A percentile compares a stretch with the other conserved stretches of the same genome.
These are phyloP conservation scores for Drosophila neonasuta DNA, from an alignment of 2,888 invertebrate species.

Conservation along the genomic window DNA sequence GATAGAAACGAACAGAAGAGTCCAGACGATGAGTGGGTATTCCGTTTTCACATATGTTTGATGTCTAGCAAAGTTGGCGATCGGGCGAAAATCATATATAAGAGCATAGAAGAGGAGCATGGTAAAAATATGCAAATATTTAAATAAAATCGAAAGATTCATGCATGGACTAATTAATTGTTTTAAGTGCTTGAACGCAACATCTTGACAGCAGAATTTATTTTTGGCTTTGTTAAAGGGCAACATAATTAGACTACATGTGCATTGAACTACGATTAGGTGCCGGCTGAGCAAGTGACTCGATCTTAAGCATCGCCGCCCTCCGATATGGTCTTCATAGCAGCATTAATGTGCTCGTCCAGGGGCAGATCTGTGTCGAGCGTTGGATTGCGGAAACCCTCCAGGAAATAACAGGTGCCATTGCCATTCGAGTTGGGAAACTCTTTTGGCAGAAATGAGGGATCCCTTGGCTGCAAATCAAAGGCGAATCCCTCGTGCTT, in stretches of 20 bases:
- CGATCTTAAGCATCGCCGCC: slow-evolving; percentile 66
- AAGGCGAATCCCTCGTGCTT: slow-evolving; percentile 88
- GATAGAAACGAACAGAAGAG: slow-evolving; percentile 76
- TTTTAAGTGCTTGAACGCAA: slow-evolving; percentile 47
- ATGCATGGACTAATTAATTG: too few species aligned
- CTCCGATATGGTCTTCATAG: slow-evolving; percentile 79
- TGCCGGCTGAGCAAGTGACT: slow-evolving; percentile 55
- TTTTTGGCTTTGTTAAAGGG: slow-evolving; percentile 40
- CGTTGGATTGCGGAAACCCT: slow-evolving; percentile 89
- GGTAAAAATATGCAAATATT: too few species aligned
- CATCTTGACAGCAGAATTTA: slow-evolving; percentile 51
- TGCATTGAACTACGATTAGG: slow-evolving; percentile 63
- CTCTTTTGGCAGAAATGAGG: slow-evolving; percentile 91
- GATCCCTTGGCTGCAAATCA: slow-evolving; percentile 88
- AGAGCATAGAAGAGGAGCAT: too few species aligned
- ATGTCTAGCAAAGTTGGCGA: slow-evolving; percentile 79
- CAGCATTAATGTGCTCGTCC: slow-evolving; percentile 80
- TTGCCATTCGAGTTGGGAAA: slow-evolving; percentile 88
- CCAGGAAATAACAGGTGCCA: slow-evolving; percentile 93
- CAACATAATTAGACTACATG: slow-evolving; percentile 63
- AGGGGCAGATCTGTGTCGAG: slow-evolving; percentile 84
- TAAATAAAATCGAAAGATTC: too few species aligned
- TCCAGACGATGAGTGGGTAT: slow-evolving; percentile 78
- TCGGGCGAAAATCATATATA: slow-evolving; percentile 28
- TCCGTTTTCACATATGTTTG: slow-evolving; percentile 80